A percentile compares a stretch with the other conserved stretches of the same genome.
These are phyloP conservation scores for Muntiacus reevesi DNA, from an alignment of 2,113 vertebrate species.

Conservation along the genomic window DNA sequence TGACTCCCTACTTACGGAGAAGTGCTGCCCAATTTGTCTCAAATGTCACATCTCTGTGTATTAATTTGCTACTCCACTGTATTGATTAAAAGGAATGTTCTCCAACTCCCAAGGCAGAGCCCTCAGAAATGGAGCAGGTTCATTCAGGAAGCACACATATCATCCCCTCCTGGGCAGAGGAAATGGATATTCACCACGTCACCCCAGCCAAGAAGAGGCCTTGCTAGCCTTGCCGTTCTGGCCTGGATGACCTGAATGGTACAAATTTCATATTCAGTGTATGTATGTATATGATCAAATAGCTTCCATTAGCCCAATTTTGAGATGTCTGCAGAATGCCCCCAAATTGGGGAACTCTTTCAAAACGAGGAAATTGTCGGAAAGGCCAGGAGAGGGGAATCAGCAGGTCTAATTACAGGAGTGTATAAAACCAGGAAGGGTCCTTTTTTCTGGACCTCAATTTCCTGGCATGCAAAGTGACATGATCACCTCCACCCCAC, in stretches of 20 bases:
- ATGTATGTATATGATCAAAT: conserved; percentile 7
- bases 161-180: background rate
- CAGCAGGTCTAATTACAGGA: conserved; percentile 7
- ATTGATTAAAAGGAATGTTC: conserved; percentile 65
- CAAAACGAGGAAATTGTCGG: conserved; percentile 39
- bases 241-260: background rate
- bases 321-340: conserved; percentile 50
- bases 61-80: conserved; percentile 71
- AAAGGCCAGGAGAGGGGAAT: background rate
- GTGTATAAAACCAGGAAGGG: background rate
- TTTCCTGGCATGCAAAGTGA: background rate
- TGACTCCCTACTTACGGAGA: conserved; percentile 65
- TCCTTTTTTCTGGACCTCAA: background rate
- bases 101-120: conserved; percentile 31
- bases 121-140: background rate
- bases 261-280: conserved; percentile 36
- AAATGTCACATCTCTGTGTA: conserved; percentile 72
- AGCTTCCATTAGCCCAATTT: conserved; percentile 69
- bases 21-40: conserved; percentile 71
- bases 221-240: background rate
- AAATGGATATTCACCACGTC: background rate
- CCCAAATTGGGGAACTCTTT: conserved; percentile 39
- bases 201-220: background rate
- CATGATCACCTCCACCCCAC: background rate
- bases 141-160: background rate